These are phyloP conservation scores for Xylophagus ater DNA, from an alignment of 2,888 invertebrate species.

Conservation along the genomic window DNA sequence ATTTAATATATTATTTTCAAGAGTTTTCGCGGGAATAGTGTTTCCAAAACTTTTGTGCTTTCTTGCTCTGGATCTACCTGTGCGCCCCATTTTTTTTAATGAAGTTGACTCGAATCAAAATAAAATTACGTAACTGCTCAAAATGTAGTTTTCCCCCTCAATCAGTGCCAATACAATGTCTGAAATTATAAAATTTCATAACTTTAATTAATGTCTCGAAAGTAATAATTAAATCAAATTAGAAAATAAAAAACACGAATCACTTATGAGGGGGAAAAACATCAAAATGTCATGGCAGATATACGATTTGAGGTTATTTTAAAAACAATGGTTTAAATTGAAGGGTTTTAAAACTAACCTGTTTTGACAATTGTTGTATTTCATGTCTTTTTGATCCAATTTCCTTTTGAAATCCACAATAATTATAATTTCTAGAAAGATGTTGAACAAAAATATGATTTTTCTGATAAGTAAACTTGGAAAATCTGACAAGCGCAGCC, in stretches of 20 bases:
- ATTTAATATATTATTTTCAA: background rate
- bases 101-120: background rate
- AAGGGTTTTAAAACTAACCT: too few species aligned
- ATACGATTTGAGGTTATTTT: too few species aligned
- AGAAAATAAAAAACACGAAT: too few species aligned
- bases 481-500: conserved; percentile 11
- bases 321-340: too few species aligned
- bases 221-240: too few species aligned
- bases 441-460: conserved; percentile 9
- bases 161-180: conserved; percentile 1
- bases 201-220: too few species aligned
- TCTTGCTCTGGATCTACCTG: conserved; percentile 4
- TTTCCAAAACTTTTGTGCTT: background rate
- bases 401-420: background rate
- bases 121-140: conserved; percentile 12
- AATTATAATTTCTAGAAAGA: conserved; percentile 4
- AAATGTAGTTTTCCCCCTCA: conserved; percentile 1
- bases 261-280: too few species aligned
- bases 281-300: too few species aligned
- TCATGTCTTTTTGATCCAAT: too few species aligned
- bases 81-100: conserved; percentile 12
- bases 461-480: conserved; percentile 7
- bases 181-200: conserved; percentile 11
- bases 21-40: conserved; percentile 17
- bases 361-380: too few species aligned